Percentiles rank a stretch among this genome's conserved stretches.
phyloP scores from a whole-genome alignment of 2,888 invertebrate genomes.

The Osmoderma eremita region DNA sequence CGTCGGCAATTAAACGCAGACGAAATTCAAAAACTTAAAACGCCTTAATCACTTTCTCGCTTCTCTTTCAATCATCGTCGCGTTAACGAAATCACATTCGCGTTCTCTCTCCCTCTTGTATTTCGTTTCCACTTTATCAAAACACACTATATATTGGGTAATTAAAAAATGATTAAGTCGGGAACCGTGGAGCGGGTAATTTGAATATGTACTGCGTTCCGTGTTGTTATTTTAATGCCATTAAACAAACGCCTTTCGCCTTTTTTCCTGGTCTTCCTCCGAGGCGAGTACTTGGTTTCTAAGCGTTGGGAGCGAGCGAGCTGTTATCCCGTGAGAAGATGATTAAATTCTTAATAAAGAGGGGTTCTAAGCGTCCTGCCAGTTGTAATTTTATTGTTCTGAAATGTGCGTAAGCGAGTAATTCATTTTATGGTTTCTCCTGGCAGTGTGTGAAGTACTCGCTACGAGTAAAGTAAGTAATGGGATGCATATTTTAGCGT shows the following conservation, averaged over 20 bases:
- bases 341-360: no score
- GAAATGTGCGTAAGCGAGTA: no score
- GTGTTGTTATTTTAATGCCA: slow-evolving; percentile 13
- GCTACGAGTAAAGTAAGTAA: no score
- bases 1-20: slow-evolving; percentile 4
- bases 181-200: no score
- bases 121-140: background rate
- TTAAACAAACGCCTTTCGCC: slow-evolving; percentile 5
- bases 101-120: background rate
- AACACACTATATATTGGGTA: slow-evolving; percentile 9
- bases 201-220: background rate
- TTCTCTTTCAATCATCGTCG: slow-evolving; percentile 6
- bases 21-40: slow-evolving; percentile 15
- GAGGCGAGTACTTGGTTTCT: no score
- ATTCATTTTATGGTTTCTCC: no score
- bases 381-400: no score
- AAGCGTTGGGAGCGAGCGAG: no score
- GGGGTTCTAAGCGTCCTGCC: no score
- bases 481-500: no score
- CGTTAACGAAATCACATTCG: slow-evolving; percentile 6
- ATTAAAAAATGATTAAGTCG: slow-evolving; percentile 26
- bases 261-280: background rate
- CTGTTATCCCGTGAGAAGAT: no score
- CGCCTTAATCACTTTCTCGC: slow-evolving; percentile 13
- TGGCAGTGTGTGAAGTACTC: no score